phyloP scores from a whole-genome alignment of 2,888 invertebrate genomes.

The Iselma pallidipennis region DNA sequence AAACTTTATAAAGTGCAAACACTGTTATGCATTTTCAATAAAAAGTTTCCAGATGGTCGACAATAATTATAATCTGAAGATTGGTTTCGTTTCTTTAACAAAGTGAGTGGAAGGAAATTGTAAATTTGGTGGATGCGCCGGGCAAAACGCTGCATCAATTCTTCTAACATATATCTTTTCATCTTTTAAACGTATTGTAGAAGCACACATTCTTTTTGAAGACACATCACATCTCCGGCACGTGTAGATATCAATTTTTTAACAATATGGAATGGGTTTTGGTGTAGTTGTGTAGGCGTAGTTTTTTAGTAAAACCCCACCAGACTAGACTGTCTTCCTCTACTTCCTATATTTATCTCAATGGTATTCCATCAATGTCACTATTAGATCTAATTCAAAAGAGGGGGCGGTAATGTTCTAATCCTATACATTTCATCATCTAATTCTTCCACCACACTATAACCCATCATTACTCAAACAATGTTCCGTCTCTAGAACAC shows the following conservation, averaged over 20 bases:
- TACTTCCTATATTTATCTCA: neutral
- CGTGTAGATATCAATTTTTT: no score
- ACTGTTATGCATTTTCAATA: neutral
- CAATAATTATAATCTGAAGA: neutral
- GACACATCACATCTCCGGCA: no score
- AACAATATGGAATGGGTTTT: no score
- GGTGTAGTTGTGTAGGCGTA: no score
- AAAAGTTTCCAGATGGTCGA: neutral
- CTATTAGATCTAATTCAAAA: slow-evolving; percentile 9
- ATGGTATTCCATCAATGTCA: slow-evolving; percentile 12
- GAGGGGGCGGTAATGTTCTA: neutral
- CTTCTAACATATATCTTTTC: no score
- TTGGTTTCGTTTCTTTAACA: no score
- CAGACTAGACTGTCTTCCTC: no score
- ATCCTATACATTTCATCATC: slow-evolving; percentile 7
- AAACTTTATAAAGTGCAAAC: neutral
- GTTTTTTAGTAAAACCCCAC: no score
- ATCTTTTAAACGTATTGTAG: no score
- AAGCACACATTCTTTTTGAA: no score
- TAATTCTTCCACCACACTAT: slow-evolving; percentile 8
- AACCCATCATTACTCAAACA: slow-evolving; percentile 21
- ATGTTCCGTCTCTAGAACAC: slow-evolving; percentile 16
- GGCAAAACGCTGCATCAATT: no score
- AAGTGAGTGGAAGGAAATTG: neutral
- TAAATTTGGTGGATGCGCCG: neutral